phyloP scores from a whole-genome alignment of 2,888 invertebrate species.

The Dasypolia templi region DNA sequence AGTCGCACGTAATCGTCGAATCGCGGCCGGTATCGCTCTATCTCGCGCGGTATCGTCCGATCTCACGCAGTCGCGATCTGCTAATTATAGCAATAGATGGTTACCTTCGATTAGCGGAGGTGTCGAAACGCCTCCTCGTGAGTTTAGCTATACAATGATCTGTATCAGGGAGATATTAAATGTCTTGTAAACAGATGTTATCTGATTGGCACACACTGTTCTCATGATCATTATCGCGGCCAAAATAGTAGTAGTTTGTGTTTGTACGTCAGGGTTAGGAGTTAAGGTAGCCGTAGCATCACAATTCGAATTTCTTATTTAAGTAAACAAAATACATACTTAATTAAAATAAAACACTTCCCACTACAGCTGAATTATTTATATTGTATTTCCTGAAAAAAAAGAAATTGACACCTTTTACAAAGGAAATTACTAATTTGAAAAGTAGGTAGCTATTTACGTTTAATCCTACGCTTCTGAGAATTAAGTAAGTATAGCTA shows the following conservation, averaged over 20 bases:
- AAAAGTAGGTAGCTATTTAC: slow-evolving; percentile 10
- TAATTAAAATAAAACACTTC: slow-evolving; percentile 21
- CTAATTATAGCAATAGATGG: slow-evolving; percentile 63
- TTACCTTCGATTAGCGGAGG: slow-evolving; percentile 59
- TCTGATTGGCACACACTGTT: slow-evolving; percentile 1
- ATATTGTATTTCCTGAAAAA: not conserved
- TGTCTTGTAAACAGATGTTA: slow-evolving; percentile 37
- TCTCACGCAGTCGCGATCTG: slow-evolving; percentile 61
- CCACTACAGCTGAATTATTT: not conserved
- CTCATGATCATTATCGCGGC: slow-evolving; percentile 10
- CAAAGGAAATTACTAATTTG: not conserved
- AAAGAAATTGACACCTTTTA: not conserved
- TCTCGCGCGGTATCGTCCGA: slow-evolving; percentile 53
- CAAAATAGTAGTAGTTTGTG: not conserved
- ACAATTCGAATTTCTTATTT: not conserved
- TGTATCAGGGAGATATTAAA: slow-evolving; percentile 41
- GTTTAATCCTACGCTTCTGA: slow-evolving; percentile 2
- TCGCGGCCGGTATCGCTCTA: slow-evolving; percentile 46
- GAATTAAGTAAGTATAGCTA: not conserved
- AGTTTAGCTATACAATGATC: slow-evolving; percentile 57
- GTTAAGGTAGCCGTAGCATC: not conserved
- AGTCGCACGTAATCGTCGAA: slow-evolving; percentile 59
- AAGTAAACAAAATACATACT: not conserved
- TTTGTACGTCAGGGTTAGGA: not conserved
- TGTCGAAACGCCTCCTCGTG: slow-evolving; percentile 63